Percentiles rank a stretch among this genome's conserved stretches.
phyloP scores from a whole-genome alignment of 2,797 vertebrate species.

The Xenopus petersii region DNA sequence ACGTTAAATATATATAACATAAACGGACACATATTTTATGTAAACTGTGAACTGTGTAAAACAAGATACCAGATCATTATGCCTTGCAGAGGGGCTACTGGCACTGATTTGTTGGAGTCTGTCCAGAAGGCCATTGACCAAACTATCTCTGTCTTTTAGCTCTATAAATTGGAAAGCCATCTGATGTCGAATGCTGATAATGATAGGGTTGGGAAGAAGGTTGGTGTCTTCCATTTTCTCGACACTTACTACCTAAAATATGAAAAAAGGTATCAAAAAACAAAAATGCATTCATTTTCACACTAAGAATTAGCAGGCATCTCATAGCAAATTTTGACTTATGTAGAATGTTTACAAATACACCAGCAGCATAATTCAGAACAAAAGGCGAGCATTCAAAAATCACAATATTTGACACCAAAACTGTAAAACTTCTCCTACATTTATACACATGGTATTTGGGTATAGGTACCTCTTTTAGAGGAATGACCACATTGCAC shows the following conservation, averaged over 20 bases:
- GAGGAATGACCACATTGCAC: slow-evolving; percentile 83
- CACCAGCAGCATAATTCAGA: too few species aligned
- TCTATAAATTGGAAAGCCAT: slow-evolving; percentile 95
- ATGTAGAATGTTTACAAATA: too few species aligned
- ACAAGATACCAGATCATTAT: slow-evolving; percentile 36
- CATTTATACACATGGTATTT: too few species aligned
- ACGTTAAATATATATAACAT: too few species aligned
- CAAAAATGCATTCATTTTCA: too few species aligned
- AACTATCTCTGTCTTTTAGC: slow-evolving; percentile 75
- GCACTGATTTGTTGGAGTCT: slow-evolving; percentile 73
- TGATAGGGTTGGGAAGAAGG: slow-evolving; percentile 84
- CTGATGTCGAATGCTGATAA: slow-evolving; percentile 84
- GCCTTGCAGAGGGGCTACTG: slow-evolving; percentile 55
- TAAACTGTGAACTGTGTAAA: too few species aligned
- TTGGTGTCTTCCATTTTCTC: slow-evolving; percentile 91
- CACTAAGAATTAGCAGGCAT: too few species aligned
- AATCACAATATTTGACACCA: too few species aligned
- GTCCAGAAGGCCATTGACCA: slow-evolving; percentile 76
- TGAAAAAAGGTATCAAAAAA: background rate
- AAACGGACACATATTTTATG: too few species aligned
- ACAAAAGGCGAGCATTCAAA: too few species aligned
- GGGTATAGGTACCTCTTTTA: slow-evolving; percentile 76
- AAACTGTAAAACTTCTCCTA: too few species aligned
- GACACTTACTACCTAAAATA: slow-evolving; percentile 74
- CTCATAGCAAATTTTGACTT: too few species aligned